Evolutionary conservation across 2,797 vertebrate species (phyloP), one percentile per base, ranked within the genome.

Genomic region (Brachyrhaphis roseni): DNA sequence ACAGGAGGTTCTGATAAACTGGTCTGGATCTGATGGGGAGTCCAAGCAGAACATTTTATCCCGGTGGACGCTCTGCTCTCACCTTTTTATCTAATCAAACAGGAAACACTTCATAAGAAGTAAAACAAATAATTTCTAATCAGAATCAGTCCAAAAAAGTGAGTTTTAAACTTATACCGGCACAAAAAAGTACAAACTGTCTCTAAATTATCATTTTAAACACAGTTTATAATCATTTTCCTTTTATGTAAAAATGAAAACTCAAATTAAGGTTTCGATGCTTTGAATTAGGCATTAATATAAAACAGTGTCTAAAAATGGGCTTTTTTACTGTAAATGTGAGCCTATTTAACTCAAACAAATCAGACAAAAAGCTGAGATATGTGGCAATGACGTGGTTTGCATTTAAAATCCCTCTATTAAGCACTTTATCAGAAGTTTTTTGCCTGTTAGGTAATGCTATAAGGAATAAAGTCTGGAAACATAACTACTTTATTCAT

Each of bases 21-120:
- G 36, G 41, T 13, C 16, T 46, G 20, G 59, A 51, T 68, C 70
- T 72, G 55, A 86, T 0, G 39, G 28, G 68, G 18, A 62, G 7
- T 1, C 1, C 10, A 57, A 45, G 13, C 1, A 66, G 41, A 76
- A 18, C 47, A 34, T 7, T 0, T 28, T 36, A 28, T 82, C 51
- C 47, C 1, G 0, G 49, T 66, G 39, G 0, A 39, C 59, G 59
- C 78, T 72, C 78, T 26, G 39, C 72, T 80, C 41, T 12, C 11
- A 55, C 73, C 34, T 77, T 72, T 83, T 82, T 84, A 74, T 84
- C 57, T 76, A 82, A 66, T 72, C 0, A 0, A 77, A 31, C 0
- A 0, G 15, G 3, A 77, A 43, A 77, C 11, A 47, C 1, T 11
- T 49, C n/a, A 45, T 20, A 10, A 59, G 16, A 5, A 41, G 20